Evolutionary conservation across 2,113 vertebrate genomes (phyloP).

Genomic region (Sander lucioperca): DNA sequence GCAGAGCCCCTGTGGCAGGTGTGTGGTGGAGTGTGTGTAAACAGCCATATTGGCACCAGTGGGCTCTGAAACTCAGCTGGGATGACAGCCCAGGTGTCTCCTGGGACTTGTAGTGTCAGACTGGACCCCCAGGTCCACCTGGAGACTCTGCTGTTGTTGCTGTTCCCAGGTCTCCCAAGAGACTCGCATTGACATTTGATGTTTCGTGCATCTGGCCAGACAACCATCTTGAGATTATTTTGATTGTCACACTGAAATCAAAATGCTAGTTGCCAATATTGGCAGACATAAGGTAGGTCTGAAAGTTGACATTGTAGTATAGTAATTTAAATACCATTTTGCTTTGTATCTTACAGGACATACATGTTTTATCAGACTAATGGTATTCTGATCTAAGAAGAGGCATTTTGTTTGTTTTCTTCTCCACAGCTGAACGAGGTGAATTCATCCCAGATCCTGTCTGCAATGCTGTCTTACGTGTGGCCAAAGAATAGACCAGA

Average conservation of each 20-base stretch:
- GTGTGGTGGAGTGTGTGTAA: slow-evolving; percentile 77
- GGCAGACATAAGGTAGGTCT: slow-evolving; percentile 12
- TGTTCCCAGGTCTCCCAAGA: slow-evolving; percentile 55
- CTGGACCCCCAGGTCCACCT: slow-evolving; percentile 75
- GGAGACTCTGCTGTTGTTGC: slow-evolving; percentile 71
- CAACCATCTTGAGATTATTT: slow-evolving; percentile 44
- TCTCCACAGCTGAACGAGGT: slow-evolving; percentile 91
- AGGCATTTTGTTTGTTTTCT: slow-evolving; percentile 54
- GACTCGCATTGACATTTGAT: slow-evolving; percentile 70
- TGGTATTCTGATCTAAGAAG: background rate
- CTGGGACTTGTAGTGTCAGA: slow-evolving; percentile 79
- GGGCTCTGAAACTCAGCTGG: slow-evolving; percentile 69
- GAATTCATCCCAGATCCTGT: slow-evolving; percentile 89
- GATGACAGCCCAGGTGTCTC: slow-evolving; percentile 80
- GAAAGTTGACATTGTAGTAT: background rate
- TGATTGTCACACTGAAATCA: slow-evolving; percentile 51
- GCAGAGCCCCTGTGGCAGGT: slow-evolving; percentile 81
- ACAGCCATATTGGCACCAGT: slow-evolving; percentile 80
- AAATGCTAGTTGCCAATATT: slow-evolving; percentile 40
- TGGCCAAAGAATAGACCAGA: slow-evolving; percentile 97
- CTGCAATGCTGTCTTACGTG: slow-evolving; percentile 94
- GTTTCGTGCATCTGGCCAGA: slow-evolving; percentile 50
- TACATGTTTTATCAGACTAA: background rate
- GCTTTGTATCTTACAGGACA: background rate
- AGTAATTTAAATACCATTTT: background rate